Conservation (phyloP, 2,888 invertebrate genomes). For the Phaonia tiefii region DNA sequence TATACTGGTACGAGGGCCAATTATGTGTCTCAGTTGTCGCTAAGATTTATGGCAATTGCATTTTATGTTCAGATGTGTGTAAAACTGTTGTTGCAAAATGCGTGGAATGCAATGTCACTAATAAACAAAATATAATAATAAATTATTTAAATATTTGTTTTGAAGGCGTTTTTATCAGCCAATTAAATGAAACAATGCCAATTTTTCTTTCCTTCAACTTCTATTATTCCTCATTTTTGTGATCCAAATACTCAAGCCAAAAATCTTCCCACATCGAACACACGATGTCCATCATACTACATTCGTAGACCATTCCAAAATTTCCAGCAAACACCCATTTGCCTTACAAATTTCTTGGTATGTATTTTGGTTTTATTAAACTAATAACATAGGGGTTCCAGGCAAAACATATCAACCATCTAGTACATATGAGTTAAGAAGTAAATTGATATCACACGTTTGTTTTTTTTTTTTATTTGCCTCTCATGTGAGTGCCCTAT, state of each 20-base stretch:
- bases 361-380: constrained; percentile 7
- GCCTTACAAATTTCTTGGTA: constrained; percentile 9
- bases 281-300: too few relatives aligned
- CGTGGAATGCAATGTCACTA: constrained; percentile 54
- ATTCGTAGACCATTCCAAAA: constrained; percentile 2
- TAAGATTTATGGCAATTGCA: constrained; percentile 61
- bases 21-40: constrained; percentile 58
- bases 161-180: constrained; percentile 43
- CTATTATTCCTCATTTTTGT: neutral
- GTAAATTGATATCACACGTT: constrained; percentile 40
- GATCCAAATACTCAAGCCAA: neutral
- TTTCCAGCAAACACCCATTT: neutral
- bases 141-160: constrained; percentile 49
- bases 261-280: neutral
- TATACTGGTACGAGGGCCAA: constrained; percentile 54
- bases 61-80: constrained; percentile 17
- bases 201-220: constrained; percentile 2
- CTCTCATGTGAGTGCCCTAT: neutral
- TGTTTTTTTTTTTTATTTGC: constrained; percentile 6
- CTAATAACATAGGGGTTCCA: constrained; percentile 18
- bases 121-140: constrained; percentile 34
- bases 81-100: constrained; percentile 36
- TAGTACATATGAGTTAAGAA: constrained; percentile 12
- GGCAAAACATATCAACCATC: neutral
- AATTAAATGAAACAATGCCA: constrained; percentile 42